These are phyloP conservation scores for Anoplolepis gracilipes DNA, from an alignment of 1,140 invertebrate species.

Conservation along the genomic window DNA sequence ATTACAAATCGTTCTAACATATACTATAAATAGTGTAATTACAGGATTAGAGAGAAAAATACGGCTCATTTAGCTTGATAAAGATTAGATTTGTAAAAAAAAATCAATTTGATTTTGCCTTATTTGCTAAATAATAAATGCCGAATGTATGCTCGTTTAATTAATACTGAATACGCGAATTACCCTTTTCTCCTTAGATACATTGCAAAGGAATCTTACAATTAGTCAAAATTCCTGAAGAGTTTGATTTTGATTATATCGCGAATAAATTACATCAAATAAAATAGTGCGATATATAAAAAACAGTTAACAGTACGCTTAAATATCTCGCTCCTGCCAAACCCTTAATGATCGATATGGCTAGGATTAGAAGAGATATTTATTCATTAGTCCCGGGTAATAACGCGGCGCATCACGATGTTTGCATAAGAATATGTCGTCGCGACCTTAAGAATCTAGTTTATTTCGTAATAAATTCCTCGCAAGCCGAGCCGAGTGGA, in stretches of 20 bases:
- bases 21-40: not conserved
- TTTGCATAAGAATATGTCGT: slow-evolving; percentile 33
- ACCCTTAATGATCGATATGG: not conserved
- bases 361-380: not conserved
- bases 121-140: not conserved
- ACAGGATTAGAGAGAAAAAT: not conserved
- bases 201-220: not conserved
- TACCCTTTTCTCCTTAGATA: not conserved
- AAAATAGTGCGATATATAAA: not conserved
- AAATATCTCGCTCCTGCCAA: not conserved
- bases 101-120: not conserved
- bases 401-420: slow-evolving; percentile 17
- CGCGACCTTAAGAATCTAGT: slow-evolving; percentile 54
- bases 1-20: not conserved
- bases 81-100: not conserved
- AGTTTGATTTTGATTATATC: slow-evolving; percentile 2
- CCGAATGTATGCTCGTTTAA: not conserved
- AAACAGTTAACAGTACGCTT: not conserved
- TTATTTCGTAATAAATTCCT: slow-evolving; percentile 57
- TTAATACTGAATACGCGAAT: not conserved
- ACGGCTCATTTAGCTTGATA: not conserved
- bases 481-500: slow-evolving; percentile 26
- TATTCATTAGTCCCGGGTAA: slow-evolving; percentile 35
- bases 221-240: not conserved
- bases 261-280: not conserved